Percentiles rank a stretch among this genome's conserved stretches.
Evolutionary conservation across 2,888 invertebrate species (phyloP).

Genomic region (Loripinus fragilis): DNA sequence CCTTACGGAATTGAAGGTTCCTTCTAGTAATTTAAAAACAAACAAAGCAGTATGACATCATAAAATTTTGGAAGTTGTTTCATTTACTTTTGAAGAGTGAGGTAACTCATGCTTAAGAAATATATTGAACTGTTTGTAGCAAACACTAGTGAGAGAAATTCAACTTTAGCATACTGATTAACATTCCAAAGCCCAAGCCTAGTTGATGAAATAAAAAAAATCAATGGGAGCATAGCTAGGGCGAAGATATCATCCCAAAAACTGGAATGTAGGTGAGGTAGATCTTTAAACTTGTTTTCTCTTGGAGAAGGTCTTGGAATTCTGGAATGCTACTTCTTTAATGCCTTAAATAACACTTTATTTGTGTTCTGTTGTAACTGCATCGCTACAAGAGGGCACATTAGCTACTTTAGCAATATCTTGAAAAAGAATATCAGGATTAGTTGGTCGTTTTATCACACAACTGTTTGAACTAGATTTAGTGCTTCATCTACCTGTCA

Average conservation of each 20-base stretch:
- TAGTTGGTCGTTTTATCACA: background rate
- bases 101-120: too few species aligned
- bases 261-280: slow-evolving; percentile 6
- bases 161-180: slow-evolving; percentile 17
- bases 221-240: background rate
- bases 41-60: too few species aligned
- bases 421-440: background rate
- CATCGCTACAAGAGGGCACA: background rate
- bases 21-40: too few species aligned
- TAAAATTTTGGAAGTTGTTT: too few species aligned
- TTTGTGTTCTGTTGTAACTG: background rate
- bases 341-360: background rate
- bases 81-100: too few species aligned
- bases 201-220: background rate
- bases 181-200: slow-evolving; percentile 1
- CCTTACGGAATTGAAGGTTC: too few species aligned
- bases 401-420: background rate
- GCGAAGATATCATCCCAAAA: slow-evolving; percentile 24
- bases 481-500: slow-evolving; percentile 7
- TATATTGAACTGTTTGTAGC: slow-evolving; percentile 18
- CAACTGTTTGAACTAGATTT: background rate
- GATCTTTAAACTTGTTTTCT: background rate
- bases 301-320: background rate
- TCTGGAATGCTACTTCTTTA: background rate
- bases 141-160: slow-evolving; percentile 16